These are phyloP conservation scores for Mesocentrotus franciscanus DNA, from an alignment of 53 echinoderm and acorn worm species.

Conservation along the genomic window DNA sequence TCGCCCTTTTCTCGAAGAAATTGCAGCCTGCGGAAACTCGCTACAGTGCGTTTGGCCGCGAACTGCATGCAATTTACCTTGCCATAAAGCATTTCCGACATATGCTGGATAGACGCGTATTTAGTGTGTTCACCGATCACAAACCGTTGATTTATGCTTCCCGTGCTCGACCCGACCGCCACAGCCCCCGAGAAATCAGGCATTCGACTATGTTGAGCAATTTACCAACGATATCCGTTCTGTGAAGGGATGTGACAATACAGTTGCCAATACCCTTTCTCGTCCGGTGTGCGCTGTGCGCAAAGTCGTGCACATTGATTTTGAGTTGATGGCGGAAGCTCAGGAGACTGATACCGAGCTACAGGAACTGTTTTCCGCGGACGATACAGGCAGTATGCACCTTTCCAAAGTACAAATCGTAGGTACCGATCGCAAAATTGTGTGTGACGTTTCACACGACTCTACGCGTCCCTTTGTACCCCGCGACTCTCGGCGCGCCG, in stretches of 20 bases:
- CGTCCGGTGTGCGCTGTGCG: background rate
- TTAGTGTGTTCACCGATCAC: constrained; percentile 14
- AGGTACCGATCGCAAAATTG: background rate
- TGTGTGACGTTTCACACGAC: background rate
- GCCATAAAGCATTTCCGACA: constrained; percentile 22
- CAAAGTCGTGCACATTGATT: too few relatives aligned
- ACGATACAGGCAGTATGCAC: background rate
- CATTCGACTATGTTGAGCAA: background rate
- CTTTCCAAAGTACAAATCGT: background rate
- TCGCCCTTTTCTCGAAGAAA: constrained; percentile 65
- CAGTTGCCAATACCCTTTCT: constrained; percentile 39
- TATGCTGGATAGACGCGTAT: background rate
- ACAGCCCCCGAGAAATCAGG: background rate
- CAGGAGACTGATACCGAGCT: constrained; percentile 11
- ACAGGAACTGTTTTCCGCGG: background rate
- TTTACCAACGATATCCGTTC: constrained; percentile 36
- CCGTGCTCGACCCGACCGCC: background rate
- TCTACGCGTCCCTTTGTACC: background rate
- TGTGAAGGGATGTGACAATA: constrained; percentile 29
- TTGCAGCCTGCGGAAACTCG: constrained; percentile 68
- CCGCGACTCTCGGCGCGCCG: background rate
- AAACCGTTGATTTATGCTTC: background rate
- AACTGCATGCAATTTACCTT: constrained; percentile 25
- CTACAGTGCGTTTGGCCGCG: constrained; percentile 38
- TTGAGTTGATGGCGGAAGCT: too few relatives aligned